Percentiles rank a stretch among this genome's conserved stretches.
Conservation (phyloP, 2,888 invertebrate species). For the Calliopum simillimum region DNA sequence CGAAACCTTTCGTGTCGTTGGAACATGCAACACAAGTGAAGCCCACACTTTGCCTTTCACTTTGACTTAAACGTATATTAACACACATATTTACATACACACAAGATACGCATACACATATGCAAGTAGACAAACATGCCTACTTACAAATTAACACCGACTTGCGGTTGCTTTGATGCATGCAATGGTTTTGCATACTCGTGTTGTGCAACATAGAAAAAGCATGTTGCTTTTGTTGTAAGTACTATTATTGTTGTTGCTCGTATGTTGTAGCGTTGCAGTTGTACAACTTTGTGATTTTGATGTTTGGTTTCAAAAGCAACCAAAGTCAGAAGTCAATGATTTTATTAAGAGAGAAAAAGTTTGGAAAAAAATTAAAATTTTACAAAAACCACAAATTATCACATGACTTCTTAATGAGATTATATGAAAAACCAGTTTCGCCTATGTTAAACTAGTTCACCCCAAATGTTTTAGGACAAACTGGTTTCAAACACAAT, state of each 20-base stretch:
- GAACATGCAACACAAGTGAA: not conserved
- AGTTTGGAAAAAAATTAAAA: not conserved
- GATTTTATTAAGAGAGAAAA: not conserved
- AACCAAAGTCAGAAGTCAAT: conserved; percentile 7
- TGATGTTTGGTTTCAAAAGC: conserved; percentile 16
- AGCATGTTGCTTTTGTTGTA: not conserved
- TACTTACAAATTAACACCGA: not conserved
- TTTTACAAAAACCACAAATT: not conserved
- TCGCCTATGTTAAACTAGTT: too few relatives aligned
- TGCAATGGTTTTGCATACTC: not conserved
- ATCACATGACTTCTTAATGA: too few relatives aligned
- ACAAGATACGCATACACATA: not conserved
- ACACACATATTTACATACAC: not conserved
- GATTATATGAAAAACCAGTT: too few relatives aligned
- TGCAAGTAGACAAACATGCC: not conserved
- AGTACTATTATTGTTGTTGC: not conserved
- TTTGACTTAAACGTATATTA: not conserved
- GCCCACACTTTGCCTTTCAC: not conserved
- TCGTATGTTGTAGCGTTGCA: not conserved
- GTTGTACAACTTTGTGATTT: conserved; percentile 22
- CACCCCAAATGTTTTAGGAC: too few relatives aligned
- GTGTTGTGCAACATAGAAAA: not conserved
- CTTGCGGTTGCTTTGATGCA: conserved; percentile 10
- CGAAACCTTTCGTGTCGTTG: too few relatives aligned
- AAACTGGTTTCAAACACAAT: too few relatives aligned